Conservation (phyloP, 2,888 invertebrate species). For the Heliconius erato region DNA sequence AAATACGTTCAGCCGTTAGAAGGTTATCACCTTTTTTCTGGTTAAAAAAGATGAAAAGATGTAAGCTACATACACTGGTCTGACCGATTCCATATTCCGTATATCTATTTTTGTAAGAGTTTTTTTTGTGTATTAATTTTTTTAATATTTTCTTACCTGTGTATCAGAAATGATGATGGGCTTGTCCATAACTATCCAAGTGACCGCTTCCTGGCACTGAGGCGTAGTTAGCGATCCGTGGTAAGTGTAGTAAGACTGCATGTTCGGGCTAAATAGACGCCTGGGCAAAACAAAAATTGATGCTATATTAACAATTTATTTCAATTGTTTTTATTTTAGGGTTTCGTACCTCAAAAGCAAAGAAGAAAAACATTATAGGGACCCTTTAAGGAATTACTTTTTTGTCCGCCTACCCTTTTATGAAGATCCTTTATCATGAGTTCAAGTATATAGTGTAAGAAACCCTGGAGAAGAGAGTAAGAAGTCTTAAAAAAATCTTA, state of each 20-base stretch:
- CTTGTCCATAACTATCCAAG: conserved; percentile 88
- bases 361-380: too few species aligned
- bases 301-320: background rate
- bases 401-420: too few species aligned
- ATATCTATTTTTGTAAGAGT: background rate
- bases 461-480: too few species aligned
- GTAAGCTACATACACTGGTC: background rate
- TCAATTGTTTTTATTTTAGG: too few species aligned
- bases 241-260: conserved; percentile 88
- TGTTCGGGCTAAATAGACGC: conserved; percentile 86
- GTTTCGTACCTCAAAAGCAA: too few species aligned
- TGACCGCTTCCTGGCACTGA: conserved; percentile 89
- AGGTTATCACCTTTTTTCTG: background rate
- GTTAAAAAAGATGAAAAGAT: background rate
- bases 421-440: too few species aligned
- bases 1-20: background rate
- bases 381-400: too few species aligned
- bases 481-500: too few species aligned
- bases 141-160: conserved; percentile 67
- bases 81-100: background rate
- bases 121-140: background rate
- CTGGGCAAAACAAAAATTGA: conserved; percentile 48
- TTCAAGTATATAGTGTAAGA: too few species aligned
- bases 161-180: conserved; percentile 72
- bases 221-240: conserved; percentile 92